Percentiles rank a stretch among this genome's conserved stretches.
Conservation (phyloP, 1,140 invertebrate species). For the Andrena cerasifolii region DNA sequence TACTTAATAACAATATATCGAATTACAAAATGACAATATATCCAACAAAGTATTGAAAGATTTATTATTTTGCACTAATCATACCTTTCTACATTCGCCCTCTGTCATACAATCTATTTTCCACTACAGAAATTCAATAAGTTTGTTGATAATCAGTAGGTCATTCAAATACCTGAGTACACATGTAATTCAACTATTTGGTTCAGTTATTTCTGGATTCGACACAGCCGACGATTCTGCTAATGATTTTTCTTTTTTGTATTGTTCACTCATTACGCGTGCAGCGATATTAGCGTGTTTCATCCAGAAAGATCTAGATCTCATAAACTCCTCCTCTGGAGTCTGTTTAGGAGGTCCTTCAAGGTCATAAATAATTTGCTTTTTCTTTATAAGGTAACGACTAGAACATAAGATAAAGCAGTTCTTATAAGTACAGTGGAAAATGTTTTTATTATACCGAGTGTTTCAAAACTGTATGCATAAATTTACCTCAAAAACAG, state of each 20-base stretch:
- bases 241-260: too few species aligned
- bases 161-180: too few species aligned
- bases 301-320: too few species aligned
- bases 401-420: constrained; percentile 8
- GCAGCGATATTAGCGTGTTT: too few species aligned
- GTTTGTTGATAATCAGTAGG: too few species aligned
- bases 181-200: background rate
- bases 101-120: background rate
- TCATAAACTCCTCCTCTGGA: too few species aligned
- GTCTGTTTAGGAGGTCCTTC: background rate
- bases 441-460: background rate
- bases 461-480: too few species aligned
- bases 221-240: too few species aligned
- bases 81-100: background rate
- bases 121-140: background rate
- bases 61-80: background rate
- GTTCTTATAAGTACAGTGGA: background rate
- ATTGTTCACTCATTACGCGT: too few species aligned
- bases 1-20: background rate
- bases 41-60: background rate
- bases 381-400: rapidly evolving
- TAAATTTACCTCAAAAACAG: too few species aligned
- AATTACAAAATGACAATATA: background rate
- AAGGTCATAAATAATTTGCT: background rate
- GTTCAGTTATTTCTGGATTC: too few species aligned